Evolutionary conservation across 2,113 vertebrate genomes (phyloP), one percentile per base, ranked within the genome.

Genomic region (Leptosomus discolor): DNA sequence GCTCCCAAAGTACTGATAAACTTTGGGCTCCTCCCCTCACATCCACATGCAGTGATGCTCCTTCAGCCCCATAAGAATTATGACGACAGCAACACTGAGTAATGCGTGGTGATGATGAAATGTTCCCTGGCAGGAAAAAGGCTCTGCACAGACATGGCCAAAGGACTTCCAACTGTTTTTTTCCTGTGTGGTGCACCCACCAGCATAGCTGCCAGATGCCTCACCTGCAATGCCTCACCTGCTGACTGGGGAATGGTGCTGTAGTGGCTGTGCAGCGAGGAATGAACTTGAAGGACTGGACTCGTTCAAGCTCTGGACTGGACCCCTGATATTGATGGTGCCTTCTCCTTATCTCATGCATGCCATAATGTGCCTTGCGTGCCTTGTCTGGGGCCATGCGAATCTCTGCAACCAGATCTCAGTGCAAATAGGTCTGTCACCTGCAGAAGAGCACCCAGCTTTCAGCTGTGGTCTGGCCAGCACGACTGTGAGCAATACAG

Each of bases 261-360:
- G 26, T 11, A 53, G 18, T 39, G 79, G 61, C 23, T 26, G 41
- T 0, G 1, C 45, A 36, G 70, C 20, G 26, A 69, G 77, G 61
- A 79, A 76, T 0, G 0, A 73, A 65, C 41, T 24, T 34, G 29
- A 73, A 37, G 14, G 41, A 41, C 1, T 60, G 48, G 30, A 37
- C 64, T 57, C 90, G n/a, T 53, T 61, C 45, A 70, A 41, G 24
- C 37, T 79, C 88, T 88, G 45, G 45, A 15, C 45, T 73, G 53
- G 54, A 64, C 2, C 2, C 3, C 17, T 0, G 46, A n/a, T 45
- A 61, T 2, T 39, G 36, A 34, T 3, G 54, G 17, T 0, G 0
- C 7, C 50, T 94, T 64, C 69, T 65, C 37, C n/a, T 63, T 61
- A 9, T 27, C 68, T 64, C 39, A 16, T 12, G 19, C 46, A 88